Evolutionary conservation across 2,888 invertebrate species (phyloP).

Genomic region (Tuta absoluta): DNA sequence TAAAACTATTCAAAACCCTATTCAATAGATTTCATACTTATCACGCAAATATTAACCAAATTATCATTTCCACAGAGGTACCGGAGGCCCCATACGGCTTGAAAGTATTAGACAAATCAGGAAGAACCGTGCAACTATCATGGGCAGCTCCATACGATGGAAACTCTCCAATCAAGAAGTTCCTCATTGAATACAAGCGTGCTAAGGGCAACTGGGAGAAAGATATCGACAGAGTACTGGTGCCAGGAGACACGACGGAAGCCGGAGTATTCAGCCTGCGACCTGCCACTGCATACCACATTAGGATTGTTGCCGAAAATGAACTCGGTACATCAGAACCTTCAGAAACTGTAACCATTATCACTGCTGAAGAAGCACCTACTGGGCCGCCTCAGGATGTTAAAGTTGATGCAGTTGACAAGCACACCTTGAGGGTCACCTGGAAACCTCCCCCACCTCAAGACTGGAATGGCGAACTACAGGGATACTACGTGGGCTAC

Average conservation of each 20-base stretch:
- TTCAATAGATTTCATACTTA: background rate
- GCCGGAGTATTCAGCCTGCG: slow-evolving; percentile 93
- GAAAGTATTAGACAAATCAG: slow-evolving; percentile 94
- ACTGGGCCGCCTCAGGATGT: slow-evolving; percentile 92
- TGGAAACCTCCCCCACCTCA: slow-evolving; percentile 95
- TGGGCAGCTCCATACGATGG: slow-evolving; percentile 97
- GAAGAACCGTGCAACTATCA: slow-evolving; percentile 93
- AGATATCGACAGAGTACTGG: slow-evolving; percentile 92
- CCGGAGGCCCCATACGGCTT: slow-evolving; percentile 94
- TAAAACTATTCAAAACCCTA: slow-evolving; percentile 46
- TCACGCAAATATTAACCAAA: background rate
- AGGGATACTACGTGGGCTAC: slow-evolving; percentile 92
- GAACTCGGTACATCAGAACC: slow-evolving; percentile 96
- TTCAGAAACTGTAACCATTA: slow-evolving; percentile 95
- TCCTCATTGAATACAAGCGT: slow-evolving; percentile 94
- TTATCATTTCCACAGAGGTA: slow-evolving; percentile 81
- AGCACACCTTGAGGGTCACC: slow-evolving; percentile 91
- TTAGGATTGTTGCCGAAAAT: slow-evolving; percentile 96
- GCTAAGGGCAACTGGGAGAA: slow-evolving; percentile 87
- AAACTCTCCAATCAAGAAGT: slow-evolving; percentile 93
- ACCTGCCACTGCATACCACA: slow-evolving; percentile 95
- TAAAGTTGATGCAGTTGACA: slow-evolving; percentile 92
- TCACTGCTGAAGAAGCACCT: slow-evolving; percentile 96
- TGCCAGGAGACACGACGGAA: slow-evolving; percentile 94
- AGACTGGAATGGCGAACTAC: slow-evolving; percentile 96